phyloP scores from a whole-genome alignment of 2,113 vertebrate species.

The Psilopsiagon aurifrons region DNA sequence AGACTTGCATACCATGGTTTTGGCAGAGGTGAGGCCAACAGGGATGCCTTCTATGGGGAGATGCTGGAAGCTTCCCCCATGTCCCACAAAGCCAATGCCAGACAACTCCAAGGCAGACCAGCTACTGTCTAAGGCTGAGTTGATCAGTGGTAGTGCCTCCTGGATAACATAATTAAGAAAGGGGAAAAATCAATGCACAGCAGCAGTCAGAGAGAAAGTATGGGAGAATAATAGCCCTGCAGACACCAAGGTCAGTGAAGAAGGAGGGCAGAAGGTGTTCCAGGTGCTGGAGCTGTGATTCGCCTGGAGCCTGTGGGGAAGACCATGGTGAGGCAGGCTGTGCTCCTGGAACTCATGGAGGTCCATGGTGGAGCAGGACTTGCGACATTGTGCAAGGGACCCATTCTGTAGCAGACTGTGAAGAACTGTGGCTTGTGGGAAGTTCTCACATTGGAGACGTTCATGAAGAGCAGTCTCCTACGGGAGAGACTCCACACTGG shows the following conservation, averaged over 20 bases:
- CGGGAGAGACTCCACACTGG: not conserved
- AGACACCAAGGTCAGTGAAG: not conserved
- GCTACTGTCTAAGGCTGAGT: accelerated
- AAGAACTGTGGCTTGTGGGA: not conserved
- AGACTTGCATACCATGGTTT: not conserved
- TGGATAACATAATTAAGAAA: not conserved
- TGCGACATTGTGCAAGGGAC: not conserved
- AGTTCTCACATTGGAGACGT: not conserved
- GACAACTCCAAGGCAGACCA: not conserved
- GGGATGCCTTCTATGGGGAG: not conserved
- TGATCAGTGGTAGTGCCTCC: accelerated
- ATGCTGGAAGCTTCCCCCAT: not conserved
- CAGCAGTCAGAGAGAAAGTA: not conserved
- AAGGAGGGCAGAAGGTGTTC: not conserved
- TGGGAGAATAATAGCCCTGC: not conserved
- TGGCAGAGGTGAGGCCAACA: not conserved
- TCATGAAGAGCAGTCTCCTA: not conserved
- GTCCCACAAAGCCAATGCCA: not conserved
- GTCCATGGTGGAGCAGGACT: not conserved
- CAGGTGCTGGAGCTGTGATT: not conserved
- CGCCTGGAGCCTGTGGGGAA: not conserved
- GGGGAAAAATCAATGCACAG: not conserved
- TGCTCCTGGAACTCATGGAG: not conserved
- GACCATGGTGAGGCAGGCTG: not conserved
- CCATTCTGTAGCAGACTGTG: not conserved